Conservation (phyloP, 2,113 vertebrate species). For the Haemorhous mexicanus region DNA sequence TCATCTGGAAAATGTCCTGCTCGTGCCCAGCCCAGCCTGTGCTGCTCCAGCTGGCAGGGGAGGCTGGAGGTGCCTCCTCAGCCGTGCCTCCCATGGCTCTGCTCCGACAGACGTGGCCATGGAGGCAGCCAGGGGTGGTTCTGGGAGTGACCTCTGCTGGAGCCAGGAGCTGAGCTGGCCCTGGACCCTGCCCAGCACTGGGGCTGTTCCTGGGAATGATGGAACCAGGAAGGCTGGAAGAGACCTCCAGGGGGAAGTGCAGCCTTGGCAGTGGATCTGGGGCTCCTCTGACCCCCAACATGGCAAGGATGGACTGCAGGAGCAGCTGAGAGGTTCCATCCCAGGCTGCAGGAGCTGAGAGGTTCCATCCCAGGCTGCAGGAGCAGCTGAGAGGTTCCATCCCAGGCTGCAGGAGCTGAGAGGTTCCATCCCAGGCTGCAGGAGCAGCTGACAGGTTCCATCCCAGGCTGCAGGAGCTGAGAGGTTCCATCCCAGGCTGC, state of each 20-base stretch:
- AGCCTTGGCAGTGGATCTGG: not conserved
- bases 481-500: no score
- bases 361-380: no score
- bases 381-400: no score
- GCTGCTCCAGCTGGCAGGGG: not conserved
- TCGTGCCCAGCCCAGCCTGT: not conserved
- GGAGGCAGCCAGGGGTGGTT: not conserved
- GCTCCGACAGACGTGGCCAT: accelerated
- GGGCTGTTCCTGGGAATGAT: accelerated
- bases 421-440: no score
- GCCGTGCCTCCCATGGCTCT: accelerated
- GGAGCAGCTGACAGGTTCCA: no score
- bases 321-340: not conserved
- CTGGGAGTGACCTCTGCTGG: not conserved
- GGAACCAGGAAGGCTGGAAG: accelerated
- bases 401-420: no score
- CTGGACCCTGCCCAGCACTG: not conserved
- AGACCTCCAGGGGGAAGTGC: not conserved
- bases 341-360: not conserved
- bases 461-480: not conserved
- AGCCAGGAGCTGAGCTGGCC: not conserved
- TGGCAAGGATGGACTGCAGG: not conserved
- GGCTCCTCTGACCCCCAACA: not conserved
- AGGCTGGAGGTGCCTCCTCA: not conserved
- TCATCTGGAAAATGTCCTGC: not conserved